Conservation (phyloP, 2,888 invertebrate species). For the Epirrhoe tristata region DNA sequence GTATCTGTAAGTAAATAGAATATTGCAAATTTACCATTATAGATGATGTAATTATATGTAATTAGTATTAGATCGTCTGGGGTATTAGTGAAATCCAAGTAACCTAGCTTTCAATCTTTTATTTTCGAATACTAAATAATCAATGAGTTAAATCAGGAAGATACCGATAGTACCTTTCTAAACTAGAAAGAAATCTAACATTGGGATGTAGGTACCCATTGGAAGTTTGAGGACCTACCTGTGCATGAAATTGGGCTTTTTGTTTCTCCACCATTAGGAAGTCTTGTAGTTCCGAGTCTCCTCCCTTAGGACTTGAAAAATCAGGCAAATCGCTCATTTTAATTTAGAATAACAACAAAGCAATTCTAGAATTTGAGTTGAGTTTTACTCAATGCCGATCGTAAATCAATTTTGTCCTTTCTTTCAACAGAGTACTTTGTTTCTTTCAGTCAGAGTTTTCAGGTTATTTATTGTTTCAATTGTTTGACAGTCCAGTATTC, state of each 20-base stretch:
- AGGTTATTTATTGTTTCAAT: too few relatives aligned
- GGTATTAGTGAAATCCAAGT: too few relatives aligned
- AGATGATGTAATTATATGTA: not conserved
- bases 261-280: constrained; percentile 94
- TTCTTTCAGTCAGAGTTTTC: not conserved
- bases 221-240: constrained; percentile 89
- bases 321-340: constrained; percentile 75
- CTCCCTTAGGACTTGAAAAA: constrained; percentile 71
- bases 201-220: too few relatives aligned
- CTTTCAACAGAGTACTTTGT: not conserved
- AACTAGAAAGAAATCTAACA: too few relatives aligned
- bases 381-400: not conserved
- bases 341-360: not conserved
- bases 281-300: constrained; percentile 93
- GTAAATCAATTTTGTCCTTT: not conserved
- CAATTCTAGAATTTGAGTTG: not conserved
- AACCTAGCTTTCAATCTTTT: too few relatives aligned
- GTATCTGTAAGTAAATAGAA: constrained; percentile 87
- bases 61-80: too few relatives aligned
- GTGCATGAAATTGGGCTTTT: constrained; percentile 95
- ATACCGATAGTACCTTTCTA: too few relatives aligned
- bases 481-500: too few relatives aligned
- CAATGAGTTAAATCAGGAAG: too few relatives aligned
- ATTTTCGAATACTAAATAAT: too few relatives aligned
- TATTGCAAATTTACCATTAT: not conserved